These are phyloP conservation scores for Apodemus agrarius DNA, from an alignment of 2,797 vertebrate genomes.

Conservation along the genomic window DNA sequence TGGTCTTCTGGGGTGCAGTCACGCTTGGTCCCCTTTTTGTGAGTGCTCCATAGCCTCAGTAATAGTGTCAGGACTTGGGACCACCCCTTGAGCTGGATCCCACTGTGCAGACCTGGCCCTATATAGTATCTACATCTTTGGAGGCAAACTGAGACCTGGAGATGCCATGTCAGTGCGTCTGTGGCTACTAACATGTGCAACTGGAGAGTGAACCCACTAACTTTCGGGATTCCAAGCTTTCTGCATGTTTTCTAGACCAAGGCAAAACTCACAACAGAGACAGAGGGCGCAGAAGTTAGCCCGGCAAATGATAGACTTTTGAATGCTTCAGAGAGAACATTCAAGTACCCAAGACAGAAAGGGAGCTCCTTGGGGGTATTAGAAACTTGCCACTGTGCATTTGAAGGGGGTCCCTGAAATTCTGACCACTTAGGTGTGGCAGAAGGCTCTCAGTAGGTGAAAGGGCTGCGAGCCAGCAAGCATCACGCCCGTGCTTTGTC, in stretches of 20 bases:
- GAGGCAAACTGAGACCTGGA: neutral
- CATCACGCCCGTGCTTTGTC: conserved; percentile 2
- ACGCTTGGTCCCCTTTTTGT: no score
- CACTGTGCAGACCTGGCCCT: neutral
- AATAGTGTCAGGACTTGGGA: no score
- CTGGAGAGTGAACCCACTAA: neutral
- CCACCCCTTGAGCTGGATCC: no score
- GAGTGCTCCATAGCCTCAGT: no score
- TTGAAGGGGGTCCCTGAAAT: neutral
- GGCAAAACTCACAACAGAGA: neutral
- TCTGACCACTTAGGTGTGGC: neutral
- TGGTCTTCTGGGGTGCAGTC: no score
- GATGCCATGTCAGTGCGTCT: no score
- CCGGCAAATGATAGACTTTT: no score
- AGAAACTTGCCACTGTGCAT: neutral
- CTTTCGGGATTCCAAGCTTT: fast-evolving
- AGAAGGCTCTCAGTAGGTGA: neutral
- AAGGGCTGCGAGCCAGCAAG: neutral
- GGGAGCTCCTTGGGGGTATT: neutral
- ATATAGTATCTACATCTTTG: neutral
- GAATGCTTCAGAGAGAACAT: neutral
- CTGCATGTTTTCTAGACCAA: neutral
- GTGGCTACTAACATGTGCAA: fast-evolving
- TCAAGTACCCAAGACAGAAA: neutral
- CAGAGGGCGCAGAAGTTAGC: no score